A percentile compares a stretch with the other conserved stretches of the same genome.
Conservation (phyloP, 2,888 invertebrate species). For the Plemyria rubiginata region DNA sequence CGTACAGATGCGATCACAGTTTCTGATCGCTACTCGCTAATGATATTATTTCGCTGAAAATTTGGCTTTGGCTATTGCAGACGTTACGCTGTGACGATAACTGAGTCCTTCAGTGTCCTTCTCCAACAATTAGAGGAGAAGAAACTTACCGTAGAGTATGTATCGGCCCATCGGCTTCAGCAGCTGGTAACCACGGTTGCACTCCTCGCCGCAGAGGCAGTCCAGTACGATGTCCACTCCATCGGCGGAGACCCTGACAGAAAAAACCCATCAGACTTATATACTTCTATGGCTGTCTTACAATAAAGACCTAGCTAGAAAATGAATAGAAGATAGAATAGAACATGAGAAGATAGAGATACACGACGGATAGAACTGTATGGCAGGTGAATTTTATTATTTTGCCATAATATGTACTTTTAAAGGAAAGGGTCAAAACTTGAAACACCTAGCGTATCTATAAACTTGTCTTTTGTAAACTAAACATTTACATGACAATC, state of each 20-base stretch:
- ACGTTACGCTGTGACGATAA: too few relatives aligned
- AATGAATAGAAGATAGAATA: too few relatives aligned
- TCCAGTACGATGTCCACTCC: slow-evolving; percentile 95
- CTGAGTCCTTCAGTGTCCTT: neutral
- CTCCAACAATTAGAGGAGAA: neutral
- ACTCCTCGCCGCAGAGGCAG: slow-evolving; percentile 95
- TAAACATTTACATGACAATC: slow-evolving; percentile 10
- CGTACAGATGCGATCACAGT: too few relatives aligned
- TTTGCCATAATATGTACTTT: too few relatives aligned
- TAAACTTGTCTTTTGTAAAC: neutral
- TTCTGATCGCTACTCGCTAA: too few relatives aligned
- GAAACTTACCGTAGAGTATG: slow-evolving; percentile 89
- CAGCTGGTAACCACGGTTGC: slow-evolving; percentile 92
- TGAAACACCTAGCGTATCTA: neutral
- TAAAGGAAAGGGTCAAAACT: too few relatives aligned
- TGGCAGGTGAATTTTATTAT: too few relatives aligned
- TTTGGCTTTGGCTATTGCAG: too few relatives aligned
- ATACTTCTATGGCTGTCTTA: neutral
- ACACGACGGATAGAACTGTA: too few relatives aligned
- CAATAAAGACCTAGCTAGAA: too few relatives aligned
- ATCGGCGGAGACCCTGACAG: slow-evolving; percentile 87
- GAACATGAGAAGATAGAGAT: too few relatives aligned
- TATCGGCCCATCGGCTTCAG: slow-evolving; percentile 96
- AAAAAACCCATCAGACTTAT: slow-evolving; percentile 3
- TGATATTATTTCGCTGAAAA: too few relatives aligned